phyloP scores from a whole-genome alignment of 2,113 vertebrate genomes.

The Sinocyclocheilus maitianheensis region DNA sequence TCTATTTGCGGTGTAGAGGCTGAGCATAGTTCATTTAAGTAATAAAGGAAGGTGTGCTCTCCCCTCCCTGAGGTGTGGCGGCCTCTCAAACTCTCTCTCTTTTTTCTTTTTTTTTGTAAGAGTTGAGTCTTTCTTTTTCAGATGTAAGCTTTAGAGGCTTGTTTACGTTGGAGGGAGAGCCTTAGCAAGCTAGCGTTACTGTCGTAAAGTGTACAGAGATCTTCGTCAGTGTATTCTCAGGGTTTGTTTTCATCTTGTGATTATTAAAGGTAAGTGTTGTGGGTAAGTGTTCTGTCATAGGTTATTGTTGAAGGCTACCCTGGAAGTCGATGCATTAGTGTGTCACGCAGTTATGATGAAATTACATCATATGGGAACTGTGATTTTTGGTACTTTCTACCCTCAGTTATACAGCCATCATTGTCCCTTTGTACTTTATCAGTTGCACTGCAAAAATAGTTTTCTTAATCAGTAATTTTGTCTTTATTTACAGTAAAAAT shows the following conservation, averaged over 20 bases:
- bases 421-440: background rate
- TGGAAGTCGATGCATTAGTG: background rate
- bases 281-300: background rate
- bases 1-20: slow-evolving; percentile 70
- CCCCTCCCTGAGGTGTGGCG: slow-evolving; percentile 29
- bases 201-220: background rate
- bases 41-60: slow-evolving; percentile 34
- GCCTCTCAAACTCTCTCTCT: background rate
- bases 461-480: background rate
- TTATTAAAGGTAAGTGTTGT: slow-evolving; percentile 25
- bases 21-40: slow-evolving; percentile 60
- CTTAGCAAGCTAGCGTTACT: background rate
- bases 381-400: slow-evolving; percentile 25
- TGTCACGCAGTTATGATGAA: background rate
- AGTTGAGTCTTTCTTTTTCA: background rate
- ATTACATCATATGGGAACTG: background rate
- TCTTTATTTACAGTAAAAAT: background rate
- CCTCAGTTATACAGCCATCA: background rate
- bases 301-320: background rate
- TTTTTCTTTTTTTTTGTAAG: background rate
- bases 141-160: background rate
- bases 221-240: background rate
- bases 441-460: background rate
- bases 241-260: background rate
- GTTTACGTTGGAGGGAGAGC: background rate